Evolutionary conservation across 2,113 vertebrate species (phyloP).

Genomic region (Zosterops japonicus): DNA sequence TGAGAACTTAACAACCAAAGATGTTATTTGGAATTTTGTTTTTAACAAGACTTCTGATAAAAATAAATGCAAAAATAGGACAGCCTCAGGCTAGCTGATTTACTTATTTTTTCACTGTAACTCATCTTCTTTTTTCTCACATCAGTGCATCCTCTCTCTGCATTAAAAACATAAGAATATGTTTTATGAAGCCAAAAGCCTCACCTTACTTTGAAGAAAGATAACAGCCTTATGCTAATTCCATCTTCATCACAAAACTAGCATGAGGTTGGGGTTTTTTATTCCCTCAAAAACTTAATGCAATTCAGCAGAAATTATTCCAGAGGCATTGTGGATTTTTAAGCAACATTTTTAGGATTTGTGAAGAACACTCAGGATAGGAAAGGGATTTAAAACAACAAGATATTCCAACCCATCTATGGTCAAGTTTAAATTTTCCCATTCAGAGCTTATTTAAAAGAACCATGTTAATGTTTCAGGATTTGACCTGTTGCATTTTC

Average conservation of each 20-base stretch:
- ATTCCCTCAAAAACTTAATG: neutral
- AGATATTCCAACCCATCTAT: neutral
- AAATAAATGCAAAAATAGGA: neutral
- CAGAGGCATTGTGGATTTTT: neutral
- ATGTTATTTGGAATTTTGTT: neutral
- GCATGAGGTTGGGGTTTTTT: neutral
- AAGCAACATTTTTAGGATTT: neutral
- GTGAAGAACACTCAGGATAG: neutral
- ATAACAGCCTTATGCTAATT: neutral
- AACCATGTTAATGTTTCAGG: neutral
- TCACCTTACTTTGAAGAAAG: neutral
- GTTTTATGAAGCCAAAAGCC: neutral
- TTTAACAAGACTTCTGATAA: neutral
- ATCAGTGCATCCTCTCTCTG: neutral
- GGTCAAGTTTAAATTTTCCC: neutral
- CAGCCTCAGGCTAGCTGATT: neutral
- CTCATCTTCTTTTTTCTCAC: neutral
- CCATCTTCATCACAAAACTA: neutral
- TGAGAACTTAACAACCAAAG: neutral
- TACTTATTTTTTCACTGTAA: neutral
- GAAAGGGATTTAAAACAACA: neutral
- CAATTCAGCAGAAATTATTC: neutral
- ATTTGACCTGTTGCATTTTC: constrained; percentile 3
- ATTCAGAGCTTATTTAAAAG: neutral
- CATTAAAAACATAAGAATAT: neutral